Conservation (phyloP, 2,888 invertebrate species). For the Auanema sp. region DNA sequence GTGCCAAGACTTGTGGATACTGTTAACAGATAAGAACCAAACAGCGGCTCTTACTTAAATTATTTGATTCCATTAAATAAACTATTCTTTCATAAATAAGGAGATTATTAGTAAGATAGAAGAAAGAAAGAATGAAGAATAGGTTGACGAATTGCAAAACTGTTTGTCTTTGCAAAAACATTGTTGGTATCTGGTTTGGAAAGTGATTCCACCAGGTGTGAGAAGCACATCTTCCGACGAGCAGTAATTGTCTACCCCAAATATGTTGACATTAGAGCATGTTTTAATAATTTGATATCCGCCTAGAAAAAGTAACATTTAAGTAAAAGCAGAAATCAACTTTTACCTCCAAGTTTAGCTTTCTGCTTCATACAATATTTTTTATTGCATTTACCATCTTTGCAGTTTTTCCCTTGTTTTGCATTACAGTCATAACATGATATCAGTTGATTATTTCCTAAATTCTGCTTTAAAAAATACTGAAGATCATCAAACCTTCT, state of each 20-base stretch:
- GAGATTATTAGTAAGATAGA: slow-evolving; percentile 8
- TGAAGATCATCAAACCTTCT: slow-evolving; percentile 8
- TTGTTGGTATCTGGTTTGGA: slow-evolving; percentile 29
- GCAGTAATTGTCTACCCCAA: slow-evolving; percentile 38
- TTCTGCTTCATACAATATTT: slow-evolving; percentile 43
- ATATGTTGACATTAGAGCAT: slow-evolving; percentile 41
- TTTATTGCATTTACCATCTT: slow-evolving; percentile 37
- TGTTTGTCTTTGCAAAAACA: slow-evolving; percentile 43
- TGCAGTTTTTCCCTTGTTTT: slow-evolving; percentile 35
- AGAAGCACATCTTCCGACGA: slow-evolving; percentile 29
- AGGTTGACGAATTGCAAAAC: slow-evolving; percentile 28
- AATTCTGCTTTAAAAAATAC: neutral
- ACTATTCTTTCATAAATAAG: neutral
- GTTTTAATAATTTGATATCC: slow-evolving; percentile 34
- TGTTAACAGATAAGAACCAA: slow-evolving; percentile 19
- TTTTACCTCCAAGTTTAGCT: slow-evolving; percentile 27
- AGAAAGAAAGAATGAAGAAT: neutral
- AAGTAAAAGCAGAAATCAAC: neutral
- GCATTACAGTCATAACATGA: slow-evolving; percentile 41
- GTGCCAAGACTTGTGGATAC: slow-evolving; percentile 32
- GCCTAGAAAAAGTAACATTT: slow-evolving; percentile 17
- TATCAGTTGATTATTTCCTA: slow-evolving; percentile 21
- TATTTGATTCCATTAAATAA: no score
- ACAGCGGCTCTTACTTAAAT: no score
- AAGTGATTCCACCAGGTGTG: slow-evolving; percentile 34